Evolutionary conservation across 2,888 invertebrate genomes (phyloP).

Genomic region (Sarcophaga rosellei): DNA sequence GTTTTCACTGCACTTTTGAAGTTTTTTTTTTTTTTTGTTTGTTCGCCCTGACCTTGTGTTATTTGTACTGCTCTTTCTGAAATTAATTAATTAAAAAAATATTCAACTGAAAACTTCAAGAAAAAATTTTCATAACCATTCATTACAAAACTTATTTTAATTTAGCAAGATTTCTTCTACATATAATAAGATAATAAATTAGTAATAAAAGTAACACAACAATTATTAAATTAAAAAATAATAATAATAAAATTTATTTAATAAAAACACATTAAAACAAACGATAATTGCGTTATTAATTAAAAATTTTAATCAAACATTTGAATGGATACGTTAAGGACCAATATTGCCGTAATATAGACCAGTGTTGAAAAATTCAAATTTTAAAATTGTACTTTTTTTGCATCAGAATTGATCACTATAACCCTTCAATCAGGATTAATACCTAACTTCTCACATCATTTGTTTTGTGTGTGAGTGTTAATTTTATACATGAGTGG

Average conservation of each 20-base stretch:
- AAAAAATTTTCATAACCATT: conserved; percentile 19
- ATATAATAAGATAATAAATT: conserved; percentile 55
- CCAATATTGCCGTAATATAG: too few relatives aligned
- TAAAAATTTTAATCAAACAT: too few relatives aligned
- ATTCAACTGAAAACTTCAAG: not conserved
- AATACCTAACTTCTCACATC: too few relatives aligned
- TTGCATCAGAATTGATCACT: too few relatives aligned
- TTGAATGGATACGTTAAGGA: too few relatives aligned
- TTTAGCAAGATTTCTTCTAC: conserved; percentile 55
- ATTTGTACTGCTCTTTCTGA: too few relatives aligned
- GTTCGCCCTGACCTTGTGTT: not conserved
- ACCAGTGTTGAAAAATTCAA: too few relatives aligned
- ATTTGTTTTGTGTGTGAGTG: too few relatives aligned
- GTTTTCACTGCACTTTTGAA: not conserved
- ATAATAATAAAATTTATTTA: conserved; percentile 34
- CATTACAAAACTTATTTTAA: conserved; percentile 31
- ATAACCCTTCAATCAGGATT: too few relatives aligned
- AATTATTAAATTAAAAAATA: conserved; percentile 11
- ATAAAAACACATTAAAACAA: conserved; percentile 40
- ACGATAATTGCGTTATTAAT: not conserved
- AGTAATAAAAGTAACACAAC: conserved; percentile 29
- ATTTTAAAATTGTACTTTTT: too few relatives aligned
- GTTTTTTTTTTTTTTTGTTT: not conserved
- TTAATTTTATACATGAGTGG: too few relatives aligned
- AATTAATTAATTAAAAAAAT: not conserved